phyloP scores from a whole-genome alignment of 2,888 invertebrate genomes.

The Maniola hyperantus region DNA sequence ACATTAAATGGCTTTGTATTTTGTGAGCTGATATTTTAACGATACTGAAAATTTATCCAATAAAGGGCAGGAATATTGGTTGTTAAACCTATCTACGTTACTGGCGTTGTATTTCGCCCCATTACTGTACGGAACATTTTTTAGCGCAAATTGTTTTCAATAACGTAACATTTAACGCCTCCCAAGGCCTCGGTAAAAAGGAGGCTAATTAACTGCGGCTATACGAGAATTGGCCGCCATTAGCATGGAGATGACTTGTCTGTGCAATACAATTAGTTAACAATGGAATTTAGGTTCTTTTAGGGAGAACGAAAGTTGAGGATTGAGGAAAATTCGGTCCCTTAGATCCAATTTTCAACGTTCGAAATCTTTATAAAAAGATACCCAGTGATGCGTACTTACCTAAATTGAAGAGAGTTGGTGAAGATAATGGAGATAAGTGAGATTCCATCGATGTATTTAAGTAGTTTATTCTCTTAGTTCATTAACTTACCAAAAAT shows the following conservation, averaged over 20 bases:
- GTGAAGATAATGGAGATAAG: background rate
- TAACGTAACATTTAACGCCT: conserved; percentile 46
- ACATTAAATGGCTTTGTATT: background rate
- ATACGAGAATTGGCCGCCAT: conserved; percentile 39
- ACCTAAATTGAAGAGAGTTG: background rate
- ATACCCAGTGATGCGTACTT: background rate
- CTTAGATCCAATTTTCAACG: conserved; percentile 3
- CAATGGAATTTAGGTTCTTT: conserved; percentile 18
- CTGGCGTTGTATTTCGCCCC: conserved; percentile 17
- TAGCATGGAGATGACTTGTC: conserved; percentile 46
- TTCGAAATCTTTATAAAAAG: background rate
- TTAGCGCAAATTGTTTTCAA: conserved; percentile 43
- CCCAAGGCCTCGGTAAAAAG: conserved; percentile 43
- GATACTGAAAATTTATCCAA: conserved; percentile 10
- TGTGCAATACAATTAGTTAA: conserved; percentile 25
- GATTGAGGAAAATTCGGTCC: background rate
- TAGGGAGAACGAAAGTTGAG: conserved; percentile 7
- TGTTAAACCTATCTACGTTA: conserved; percentile 6
- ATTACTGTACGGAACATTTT: conserved; percentile 23
- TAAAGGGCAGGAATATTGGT: background rate
- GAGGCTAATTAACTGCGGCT: conserved; percentile 46
- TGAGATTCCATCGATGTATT: background rate
- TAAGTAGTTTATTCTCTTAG: background rate
- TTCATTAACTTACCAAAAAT: no score
- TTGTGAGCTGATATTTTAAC: background rate